Evolutionary conservation across 1,140 invertebrate species (phyloP), one percentile per base, ranked within the genome.

Genomic region (Centruroides vittatus): DNA sequence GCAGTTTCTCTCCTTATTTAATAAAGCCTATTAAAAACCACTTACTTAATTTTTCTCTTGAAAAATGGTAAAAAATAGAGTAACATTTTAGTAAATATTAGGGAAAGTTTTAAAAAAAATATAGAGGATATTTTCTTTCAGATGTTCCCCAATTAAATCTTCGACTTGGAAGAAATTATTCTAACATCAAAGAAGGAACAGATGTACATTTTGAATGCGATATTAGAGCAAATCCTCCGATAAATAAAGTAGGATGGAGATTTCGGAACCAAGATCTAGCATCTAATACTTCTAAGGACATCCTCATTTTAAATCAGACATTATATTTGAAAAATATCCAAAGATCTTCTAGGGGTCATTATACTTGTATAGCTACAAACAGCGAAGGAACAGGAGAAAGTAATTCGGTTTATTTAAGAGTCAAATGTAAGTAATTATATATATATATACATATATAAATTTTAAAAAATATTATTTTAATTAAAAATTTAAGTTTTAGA

Each of bases 351-450:
- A 57, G 64, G 3, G 71, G 71, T 7, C 55, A 60, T 7, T 93
- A 93, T 74, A 88, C 87, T 2, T 93, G 90, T 71, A 85, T 89
- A 3, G 90, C 88, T 0, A 86, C 84, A 73, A 93, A 93, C 72
- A 83, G 82, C 0, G 89, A 92, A 74, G 90, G 90, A 2, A 86
- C 89, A 66, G 88, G 88, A 7, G 86, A 87, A 65, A 91, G 88
- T 73, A 79, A 81, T 51, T 79, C 85, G 1, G 88, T 92, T 71
- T 79, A 83, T 60, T 76, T 93, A 57, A 86, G 91, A 73, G 88
- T 93, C 56, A 81, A 90, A 75, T 91, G 89, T 91, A 80, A 86
- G 87, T 86, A 72, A 55, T 62, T 35, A 49, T 35, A 56, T 56
- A 47, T 34, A 12, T 56, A 53, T 36, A 34, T 53, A 53, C 7